Conservation (phyloP, 1,140 invertebrate species). For the Tetranychus cinnabarinus region DNA sequence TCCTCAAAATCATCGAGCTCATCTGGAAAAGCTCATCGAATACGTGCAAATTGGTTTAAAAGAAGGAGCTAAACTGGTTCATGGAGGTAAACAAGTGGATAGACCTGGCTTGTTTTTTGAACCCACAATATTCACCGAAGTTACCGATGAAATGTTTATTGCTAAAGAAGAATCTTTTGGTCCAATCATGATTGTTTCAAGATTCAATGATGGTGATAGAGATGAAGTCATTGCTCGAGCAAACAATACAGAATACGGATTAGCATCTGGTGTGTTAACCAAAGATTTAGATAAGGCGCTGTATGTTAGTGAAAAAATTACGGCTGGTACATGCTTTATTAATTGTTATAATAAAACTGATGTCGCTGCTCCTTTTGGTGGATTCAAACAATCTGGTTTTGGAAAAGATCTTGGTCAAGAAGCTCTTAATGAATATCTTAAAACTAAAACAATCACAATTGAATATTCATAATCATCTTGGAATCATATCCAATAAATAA, state of each 20-base stretch:
- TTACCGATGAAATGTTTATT: slow-evolving; percentile 69
- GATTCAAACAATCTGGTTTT: slow-evolving; percentile 60
- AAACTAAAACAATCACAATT: slow-evolving; percentile 76
- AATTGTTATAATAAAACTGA: slow-evolving; percentile 54
- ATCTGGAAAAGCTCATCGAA: slow-evolving; percentile 48
- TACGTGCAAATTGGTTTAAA: slow-evolving; percentile 36
- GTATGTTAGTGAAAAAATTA: slow-evolving; percentile 40
- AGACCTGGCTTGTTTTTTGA: slow-evolving; percentile 57
- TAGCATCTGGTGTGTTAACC: slow-evolving; percentile 79
- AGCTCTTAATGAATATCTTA: slow-evolving; percentile 79
- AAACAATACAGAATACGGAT: slow-evolving; percentile 70
- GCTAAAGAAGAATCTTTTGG: slow-evolving; percentile 88
- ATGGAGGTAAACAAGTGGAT: slow-evolving; percentile 50
- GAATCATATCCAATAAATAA: no score
- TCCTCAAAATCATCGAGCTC: slow-evolving; percentile 57
- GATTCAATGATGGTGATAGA: slow-evolving; percentile 56
- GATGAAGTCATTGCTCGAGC: slow-evolving; percentile 55
- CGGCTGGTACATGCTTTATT: slow-evolving; percentile 73
- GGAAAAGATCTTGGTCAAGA: slow-evolving; percentile 69
- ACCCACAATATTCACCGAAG: slow-evolving; percentile 72
- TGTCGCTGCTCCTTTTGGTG: slow-evolving; percentile 58
- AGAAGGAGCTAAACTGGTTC: slow-evolving; percentile 60
- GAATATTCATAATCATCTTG: slow-evolving; percentile 39
- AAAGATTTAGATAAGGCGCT: slow-evolving; percentile 55
- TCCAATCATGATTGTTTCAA: slow-evolving; percentile 82